phyloP scores from a whole-genome alignment of 2,888 invertebrate species.

The Operophtera brumata region DNA sequence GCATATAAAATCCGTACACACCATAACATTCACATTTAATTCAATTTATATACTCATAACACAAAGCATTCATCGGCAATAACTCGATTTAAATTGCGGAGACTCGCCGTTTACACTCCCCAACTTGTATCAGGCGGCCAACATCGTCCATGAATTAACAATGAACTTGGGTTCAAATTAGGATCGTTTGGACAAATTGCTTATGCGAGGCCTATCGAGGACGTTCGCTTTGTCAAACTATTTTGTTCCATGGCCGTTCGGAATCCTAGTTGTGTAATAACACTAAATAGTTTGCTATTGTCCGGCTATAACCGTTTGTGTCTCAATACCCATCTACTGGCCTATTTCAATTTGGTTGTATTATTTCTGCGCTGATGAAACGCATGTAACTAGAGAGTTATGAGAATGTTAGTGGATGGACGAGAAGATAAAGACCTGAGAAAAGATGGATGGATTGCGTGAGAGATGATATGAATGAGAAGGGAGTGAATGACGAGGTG shows the following conservation, averaged over 20 bases:
- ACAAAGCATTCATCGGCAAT: constrained; percentile 11
- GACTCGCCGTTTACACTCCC: constrained; percentile 43
- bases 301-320: constrained; percentile 29
- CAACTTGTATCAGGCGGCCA: constrained; percentile 52
- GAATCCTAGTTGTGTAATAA: constrained; percentile 40
- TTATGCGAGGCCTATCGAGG: constrained; percentile 40
- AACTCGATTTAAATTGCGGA: constrained; percentile 23
- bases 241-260: constrained; percentile 39
- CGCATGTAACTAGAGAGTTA: no score
- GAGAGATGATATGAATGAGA: no score
- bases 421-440: no score
- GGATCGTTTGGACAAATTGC: constrained; percentile 52
- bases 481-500: no score
- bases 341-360: constrained; percentile 30
- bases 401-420: no score
- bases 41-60: background rate
- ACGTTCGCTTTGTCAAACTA: constrained; percentile 47
- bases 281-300: constrained; percentile 42
- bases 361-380: constrained; percentile 27
- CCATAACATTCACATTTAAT: no score
- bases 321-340: constrained; percentile 25
- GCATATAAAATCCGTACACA: no score
- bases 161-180: constrained; percentile 56
- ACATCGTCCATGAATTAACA: constrained; percentile 67
- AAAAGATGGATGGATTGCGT: no score